Evolutionary conservation across 2,113 vertebrate genomes (phyloP).

Genomic region (Passer domesticus): DNA sequence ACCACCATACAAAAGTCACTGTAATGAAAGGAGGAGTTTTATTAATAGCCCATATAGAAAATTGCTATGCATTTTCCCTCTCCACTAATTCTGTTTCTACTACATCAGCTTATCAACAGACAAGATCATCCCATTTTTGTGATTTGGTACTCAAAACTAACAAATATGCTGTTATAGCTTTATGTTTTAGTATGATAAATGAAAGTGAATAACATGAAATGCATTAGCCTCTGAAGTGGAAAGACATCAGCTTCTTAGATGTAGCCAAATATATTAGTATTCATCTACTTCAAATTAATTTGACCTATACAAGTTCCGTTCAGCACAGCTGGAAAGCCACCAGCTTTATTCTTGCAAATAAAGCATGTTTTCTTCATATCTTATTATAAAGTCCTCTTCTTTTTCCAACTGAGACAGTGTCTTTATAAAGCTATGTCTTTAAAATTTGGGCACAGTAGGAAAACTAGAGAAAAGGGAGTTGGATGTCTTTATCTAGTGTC

Average conservation of each 20-base stretch:
- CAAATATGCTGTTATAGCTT: not conserved
- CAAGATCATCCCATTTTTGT: not conserved
- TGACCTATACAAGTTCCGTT: not conserved
- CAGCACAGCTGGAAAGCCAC: not conserved
- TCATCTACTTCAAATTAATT: not conserved
- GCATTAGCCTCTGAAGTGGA: not conserved
- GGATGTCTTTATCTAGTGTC: not conserved
- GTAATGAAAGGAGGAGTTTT: not conserved
- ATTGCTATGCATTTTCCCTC: accelerated
- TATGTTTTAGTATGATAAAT: not conserved
- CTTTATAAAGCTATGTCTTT: not conserved
- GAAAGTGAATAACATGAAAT: not conserved
- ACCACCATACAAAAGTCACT: not conserved
- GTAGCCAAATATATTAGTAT: not conserved
- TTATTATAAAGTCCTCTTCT: not conserved
- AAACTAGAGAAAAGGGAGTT: not conserved
- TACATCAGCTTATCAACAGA: not conserved
- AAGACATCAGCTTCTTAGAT: not conserved
- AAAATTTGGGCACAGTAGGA: not conserved
- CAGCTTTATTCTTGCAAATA: not conserved
- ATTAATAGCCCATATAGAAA: not conserved
- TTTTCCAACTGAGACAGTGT: not conserved
- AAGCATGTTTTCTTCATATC: not conserved
- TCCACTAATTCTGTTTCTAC: not conserved
- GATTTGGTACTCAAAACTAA: not conserved